phyloP scores from a whole-genome alignment of 2,888 invertebrate species.

The Blastobasis adustella region DNA sequence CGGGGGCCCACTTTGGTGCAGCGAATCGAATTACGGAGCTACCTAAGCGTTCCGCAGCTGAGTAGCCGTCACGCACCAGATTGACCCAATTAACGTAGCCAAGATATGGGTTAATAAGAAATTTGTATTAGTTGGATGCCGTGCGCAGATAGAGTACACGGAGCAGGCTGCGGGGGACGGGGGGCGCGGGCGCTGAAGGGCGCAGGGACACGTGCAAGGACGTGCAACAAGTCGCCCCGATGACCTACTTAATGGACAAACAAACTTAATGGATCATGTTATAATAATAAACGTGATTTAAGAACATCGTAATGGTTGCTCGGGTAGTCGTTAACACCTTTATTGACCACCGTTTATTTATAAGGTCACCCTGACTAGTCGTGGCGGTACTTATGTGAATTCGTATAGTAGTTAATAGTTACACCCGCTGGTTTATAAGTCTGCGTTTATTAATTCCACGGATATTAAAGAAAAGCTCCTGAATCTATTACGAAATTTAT shows the following conservation, averaged over 20 bases:
- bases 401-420: too few relatives aligned
- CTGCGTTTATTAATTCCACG: too few relatives aligned
- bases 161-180: background rate
- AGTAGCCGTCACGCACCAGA: too few relatives aligned
- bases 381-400: too few relatives aligned
- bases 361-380: too few relatives aligned
- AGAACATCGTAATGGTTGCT: background rate
- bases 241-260: constrained; percentile 41
- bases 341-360: too few relatives aligned
- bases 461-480: too few relatives aligned
- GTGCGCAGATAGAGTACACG: constrained; percentile 3
- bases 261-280: background rate
- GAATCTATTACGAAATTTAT: too few relatives aligned
- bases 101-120: background rate
- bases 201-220: constrained; percentile 28
- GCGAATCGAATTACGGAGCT: background rate
- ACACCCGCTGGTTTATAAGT: too few relatives aligned
- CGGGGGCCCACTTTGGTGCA: background rate
- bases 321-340: background rate
- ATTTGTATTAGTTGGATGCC: constrained; percentile 2
- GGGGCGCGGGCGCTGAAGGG: constrained; percentile 8
- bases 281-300: background rate
- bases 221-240: constrained; percentile 48
- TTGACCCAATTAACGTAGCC: too few relatives aligned
- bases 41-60: too few relatives aligned